Conservation (phyloP, 2,113 vertebrate species). For the Barbus barbus region DNA sequence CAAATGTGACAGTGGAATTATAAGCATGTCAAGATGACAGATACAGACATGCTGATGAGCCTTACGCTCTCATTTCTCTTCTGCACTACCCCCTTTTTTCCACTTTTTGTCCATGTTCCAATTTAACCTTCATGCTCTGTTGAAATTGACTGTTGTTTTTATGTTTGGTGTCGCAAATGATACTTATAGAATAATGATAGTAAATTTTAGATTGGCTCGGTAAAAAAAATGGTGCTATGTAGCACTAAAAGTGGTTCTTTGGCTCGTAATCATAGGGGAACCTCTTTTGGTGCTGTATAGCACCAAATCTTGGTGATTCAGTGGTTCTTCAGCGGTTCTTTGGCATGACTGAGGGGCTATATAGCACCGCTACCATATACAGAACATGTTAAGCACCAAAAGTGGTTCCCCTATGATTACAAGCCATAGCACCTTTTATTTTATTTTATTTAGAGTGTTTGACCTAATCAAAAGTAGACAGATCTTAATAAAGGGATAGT, state of each 20-base stretch:
- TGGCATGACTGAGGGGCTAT: no score
- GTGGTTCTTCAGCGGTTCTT: no score
- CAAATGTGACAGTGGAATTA: constrained; percentile 34
- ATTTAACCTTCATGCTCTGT: neutral
- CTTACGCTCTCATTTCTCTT: constrained; percentile 16
- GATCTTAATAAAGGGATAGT: neutral
- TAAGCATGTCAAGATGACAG: constrained; percentile 32
- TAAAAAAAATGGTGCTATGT: no score
- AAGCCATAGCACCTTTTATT: no score
- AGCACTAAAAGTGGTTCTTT: no score
- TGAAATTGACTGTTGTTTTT: neutral
- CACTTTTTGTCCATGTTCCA: neutral
- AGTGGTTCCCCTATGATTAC: no score
- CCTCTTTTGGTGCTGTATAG: no score
- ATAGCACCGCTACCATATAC: no score
- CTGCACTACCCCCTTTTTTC: neutral
- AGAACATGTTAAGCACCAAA: no score
- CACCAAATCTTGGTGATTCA: no score
- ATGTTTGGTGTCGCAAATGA: neutral
- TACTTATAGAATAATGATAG: neutral
- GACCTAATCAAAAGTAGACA: neutral
- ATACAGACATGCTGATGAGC: constrained; percentile 20
- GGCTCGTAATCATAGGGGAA: no score
- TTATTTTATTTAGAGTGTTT: no score
- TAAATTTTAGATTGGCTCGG: neutral